Percentiles rank a stretch among this genome's conserved stretches.
Evolutionary conservation across 2,888 invertebrate species (phyloP).

Genomic region (Sinohyriopsis cumingii): DNA sequence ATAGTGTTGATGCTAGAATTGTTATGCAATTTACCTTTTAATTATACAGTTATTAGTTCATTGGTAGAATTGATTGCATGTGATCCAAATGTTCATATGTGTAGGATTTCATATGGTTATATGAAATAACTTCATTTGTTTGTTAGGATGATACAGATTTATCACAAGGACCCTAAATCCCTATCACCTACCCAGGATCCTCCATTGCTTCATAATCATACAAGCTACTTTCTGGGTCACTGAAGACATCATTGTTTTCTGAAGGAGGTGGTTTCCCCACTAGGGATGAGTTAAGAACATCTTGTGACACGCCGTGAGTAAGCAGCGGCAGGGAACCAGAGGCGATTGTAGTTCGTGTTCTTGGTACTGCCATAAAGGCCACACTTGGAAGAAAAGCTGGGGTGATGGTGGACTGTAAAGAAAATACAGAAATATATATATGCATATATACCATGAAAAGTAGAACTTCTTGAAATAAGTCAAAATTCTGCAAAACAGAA

Average conservation of each 20-base stretch:
- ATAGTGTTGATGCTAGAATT: no score
- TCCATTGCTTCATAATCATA: conserved; percentile 66
- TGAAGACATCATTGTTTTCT: conserved; percentile 53
- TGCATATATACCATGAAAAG: not conserved
- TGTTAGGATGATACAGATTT: no score
- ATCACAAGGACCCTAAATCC: not conserved
- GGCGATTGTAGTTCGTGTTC: conserved; percentile 50
- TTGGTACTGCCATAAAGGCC: conserved; percentile 59
- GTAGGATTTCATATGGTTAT: no score
- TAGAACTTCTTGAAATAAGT: no score
- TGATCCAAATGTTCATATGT: no score
- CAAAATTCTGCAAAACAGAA: no score
- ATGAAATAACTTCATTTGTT: no score
- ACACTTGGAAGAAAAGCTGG: conserved; percentile 58
- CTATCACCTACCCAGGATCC: conserved; percentile 55
- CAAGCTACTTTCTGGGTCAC: conserved; percentile 67
- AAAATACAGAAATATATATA: conserved; percentile 4
- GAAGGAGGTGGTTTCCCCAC: conserved; percentile 35
- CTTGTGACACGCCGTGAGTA: conserved; percentile 34
- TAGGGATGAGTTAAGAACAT: conserved; percentile 47
- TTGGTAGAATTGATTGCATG: no score
- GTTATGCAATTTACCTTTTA: no score
- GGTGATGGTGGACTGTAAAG: conserved; percentile 51
- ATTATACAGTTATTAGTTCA: no score
- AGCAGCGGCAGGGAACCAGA: conserved; percentile 33